These are phyloP conservation scores for Osmerus mordax DNA, from an alignment of 2,113 vertebrate species.

Conservation along the genomic window DNA sequence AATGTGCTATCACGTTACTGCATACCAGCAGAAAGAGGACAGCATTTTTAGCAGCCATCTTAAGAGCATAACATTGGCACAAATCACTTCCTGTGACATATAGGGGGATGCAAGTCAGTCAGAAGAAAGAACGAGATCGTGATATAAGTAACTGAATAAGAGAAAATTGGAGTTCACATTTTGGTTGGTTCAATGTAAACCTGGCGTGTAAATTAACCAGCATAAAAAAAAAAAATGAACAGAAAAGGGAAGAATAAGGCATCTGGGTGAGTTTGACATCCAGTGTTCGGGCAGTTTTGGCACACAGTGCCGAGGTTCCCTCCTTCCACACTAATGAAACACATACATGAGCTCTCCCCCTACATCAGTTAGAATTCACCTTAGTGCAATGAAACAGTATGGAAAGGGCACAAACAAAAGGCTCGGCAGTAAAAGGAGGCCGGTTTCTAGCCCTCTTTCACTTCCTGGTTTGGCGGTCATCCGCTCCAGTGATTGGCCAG, in stretches of 20 bases:
- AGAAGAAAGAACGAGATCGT: background rate
- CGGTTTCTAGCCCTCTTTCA: background rate
- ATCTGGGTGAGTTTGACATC: constrained; percentile 34
- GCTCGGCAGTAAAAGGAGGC: background rate
- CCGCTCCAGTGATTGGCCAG: constrained; percentile 11
- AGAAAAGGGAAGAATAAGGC: constrained; percentile 40
- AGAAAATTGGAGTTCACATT: background rate
- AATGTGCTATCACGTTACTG: too few species aligned
- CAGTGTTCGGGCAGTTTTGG: constrained; percentile 22
- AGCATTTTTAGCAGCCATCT: too few species aligned
- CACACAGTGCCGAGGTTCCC: constrained; percentile 11
- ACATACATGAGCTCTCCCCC: background rate
- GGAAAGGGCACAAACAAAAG: constrained; percentile 14
- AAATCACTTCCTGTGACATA: too few species aligned
- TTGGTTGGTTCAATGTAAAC: constrained; percentile 8
- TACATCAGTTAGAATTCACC: background rate
- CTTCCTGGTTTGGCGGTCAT: constrained; percentile 2
- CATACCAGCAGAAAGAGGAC: too few species aligned
- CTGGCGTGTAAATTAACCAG: constrained; percentile 4
- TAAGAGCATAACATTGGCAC: too few species aligned
- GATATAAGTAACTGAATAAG: constrained; percentile 32
- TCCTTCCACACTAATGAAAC: constrained; percentile 20
- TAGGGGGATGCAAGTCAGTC: constrained; percentile 6
- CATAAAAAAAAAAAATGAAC: constrained; percentile 5
- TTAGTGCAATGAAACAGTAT: constrained; percentile 46